phyloP scores from a whole-genome alignment of 2,113 vertebrate genomes.

The Ceyx cyanopectus region DNA sequence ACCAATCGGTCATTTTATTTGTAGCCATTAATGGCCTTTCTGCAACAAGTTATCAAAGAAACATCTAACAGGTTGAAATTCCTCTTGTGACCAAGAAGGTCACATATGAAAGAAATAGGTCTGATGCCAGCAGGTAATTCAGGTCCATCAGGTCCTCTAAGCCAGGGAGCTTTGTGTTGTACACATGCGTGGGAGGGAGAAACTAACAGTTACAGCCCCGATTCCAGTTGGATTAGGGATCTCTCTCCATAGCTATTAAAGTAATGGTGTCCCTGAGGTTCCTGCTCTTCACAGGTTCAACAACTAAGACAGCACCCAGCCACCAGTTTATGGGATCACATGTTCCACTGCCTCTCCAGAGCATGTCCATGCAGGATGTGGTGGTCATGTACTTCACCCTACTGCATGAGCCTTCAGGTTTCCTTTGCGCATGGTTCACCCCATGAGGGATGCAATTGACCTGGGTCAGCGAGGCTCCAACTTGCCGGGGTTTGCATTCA shows the following conservation, averaged over 20 bases:
- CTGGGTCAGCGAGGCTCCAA: rapidly evolving
- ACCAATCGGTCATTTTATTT: neutral
- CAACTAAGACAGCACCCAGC: neutral
- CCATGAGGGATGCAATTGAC: neutral
- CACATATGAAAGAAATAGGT: neutral
- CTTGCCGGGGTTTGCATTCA: neutral
- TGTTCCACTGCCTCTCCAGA: neutral
- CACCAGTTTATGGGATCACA: neutral
- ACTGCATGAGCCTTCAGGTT: rapidly evolving
- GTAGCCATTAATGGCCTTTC: neutral
- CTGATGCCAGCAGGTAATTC: neutral
- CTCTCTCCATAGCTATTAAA: neutral
- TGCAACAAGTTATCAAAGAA: neutral
- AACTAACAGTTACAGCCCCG: neutral
- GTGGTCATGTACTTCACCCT: neutral
- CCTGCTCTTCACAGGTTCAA: neutral
- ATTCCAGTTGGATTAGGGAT: neutral
- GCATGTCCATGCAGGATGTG: neutral
- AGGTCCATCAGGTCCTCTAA: neutral
- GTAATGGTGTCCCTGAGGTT: neutral
- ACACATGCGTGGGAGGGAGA: neutral
- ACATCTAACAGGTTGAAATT: neutral
- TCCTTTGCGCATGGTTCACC: rapidly evolving
- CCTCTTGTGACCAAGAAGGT: neutral
- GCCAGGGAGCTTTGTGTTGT: neutral